Conservation (phyloP, 2,888 invertebrate genomes). For the Idaea aversata region DNA sequence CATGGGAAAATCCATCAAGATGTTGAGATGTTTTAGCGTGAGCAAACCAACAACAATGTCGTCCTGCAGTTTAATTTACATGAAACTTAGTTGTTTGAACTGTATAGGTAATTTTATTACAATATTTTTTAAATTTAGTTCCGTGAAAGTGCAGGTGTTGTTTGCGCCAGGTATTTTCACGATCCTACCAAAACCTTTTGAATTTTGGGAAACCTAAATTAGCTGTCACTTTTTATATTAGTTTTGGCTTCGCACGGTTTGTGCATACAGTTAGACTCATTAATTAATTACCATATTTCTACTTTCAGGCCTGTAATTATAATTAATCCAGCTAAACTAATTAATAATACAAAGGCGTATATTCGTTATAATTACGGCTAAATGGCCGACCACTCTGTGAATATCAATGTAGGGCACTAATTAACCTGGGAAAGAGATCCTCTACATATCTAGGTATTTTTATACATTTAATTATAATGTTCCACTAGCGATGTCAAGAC, state of each 20-base stretch:
- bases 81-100: no score
- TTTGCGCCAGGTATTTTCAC: no score
- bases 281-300: neutral
- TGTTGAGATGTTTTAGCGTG: no score
- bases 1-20: no score
- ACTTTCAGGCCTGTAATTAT: neutral
- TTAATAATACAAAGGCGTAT: neutral
- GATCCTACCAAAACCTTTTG: neutral
- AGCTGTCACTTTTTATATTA: neutral
- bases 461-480: neutral
- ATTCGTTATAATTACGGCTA: neutral
- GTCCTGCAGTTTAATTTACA: no score
- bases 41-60: no score
- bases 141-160: no score
- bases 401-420: neutral
- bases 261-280: neutral
- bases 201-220: neutral
- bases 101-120: no score
- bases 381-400: neutral
- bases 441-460: neutral
- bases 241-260: neutral
- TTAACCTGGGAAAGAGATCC: neutral
- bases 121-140: no score
- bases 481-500: no score
- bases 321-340: neutral